Base-by-base conservation (phyloP, 2,888 invertebrate species). In the Oxyscelio sp. region DNA sequence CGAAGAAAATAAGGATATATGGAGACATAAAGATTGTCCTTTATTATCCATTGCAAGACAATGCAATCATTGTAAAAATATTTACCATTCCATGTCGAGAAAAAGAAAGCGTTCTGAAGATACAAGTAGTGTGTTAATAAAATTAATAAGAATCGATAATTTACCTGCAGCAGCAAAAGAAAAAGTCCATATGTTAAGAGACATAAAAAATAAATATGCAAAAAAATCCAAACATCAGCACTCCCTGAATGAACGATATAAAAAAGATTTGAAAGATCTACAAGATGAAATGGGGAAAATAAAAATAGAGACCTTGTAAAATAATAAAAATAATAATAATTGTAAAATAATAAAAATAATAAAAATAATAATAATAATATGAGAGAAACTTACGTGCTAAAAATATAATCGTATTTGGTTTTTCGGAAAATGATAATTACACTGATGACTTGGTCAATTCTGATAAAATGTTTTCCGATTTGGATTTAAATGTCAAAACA, bases 1-100 rank as follows among this genome's bases (percentile, higher is more conserved):
- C 22, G 24, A 75, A 59, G 83, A 79, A 34, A 31, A 21, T 15
- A 40, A 54, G 0, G 65, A 50, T 21, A 73, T 40, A 31, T 77
- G 58, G 56, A 66, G 79, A 45, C 79, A 83, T 45, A 22, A 48
- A 13, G 19, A 73, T 9, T 83, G 83, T 45, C 65, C 63, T 45
- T 15, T 40, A 17, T 59, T 59, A n/a, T 59, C 27, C 5, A 38
- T 8, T 19, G n/a, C 22, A 19, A 59, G 22, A 19, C 40, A 59
- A 59, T 59, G 59, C 21, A 40, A 22, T 22, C 31, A 40, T 21
- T 59, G 59, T 19, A 59, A 59, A 21, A 59, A 40, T 19, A 22
- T 59, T 15, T 4, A 31, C 8, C 31, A 11, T 19, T 59, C 5
- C 17, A 22, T 59, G 15, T 40, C 15, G 8, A 59, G 31, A 31